Percentiles rank a stretch among this genome's conserved stretches.
phyloP scores from a whole-genome alignment of 2,113 vertebrate genomes.

The Scolopax mira region DNA sequence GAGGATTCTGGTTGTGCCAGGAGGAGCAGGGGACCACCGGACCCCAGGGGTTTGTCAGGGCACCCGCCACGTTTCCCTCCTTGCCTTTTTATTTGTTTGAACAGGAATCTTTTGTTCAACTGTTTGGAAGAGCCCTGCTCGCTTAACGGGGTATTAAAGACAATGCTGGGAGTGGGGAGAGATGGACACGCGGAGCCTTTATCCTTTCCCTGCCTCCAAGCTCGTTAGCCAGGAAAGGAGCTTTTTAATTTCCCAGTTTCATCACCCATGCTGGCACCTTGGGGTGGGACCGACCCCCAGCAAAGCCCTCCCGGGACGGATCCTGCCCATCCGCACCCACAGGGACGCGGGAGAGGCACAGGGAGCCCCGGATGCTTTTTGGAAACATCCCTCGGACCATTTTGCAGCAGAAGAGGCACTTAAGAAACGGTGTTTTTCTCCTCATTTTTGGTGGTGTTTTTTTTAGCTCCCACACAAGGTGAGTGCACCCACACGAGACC shows the following conservation, averaged over 20 bases:
- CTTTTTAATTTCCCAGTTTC: accelerated
- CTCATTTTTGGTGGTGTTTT: background rate
- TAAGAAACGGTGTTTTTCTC: background rate
- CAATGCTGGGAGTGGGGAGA: background rate
- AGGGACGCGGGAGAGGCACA: accelerated
- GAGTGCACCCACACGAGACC: background rate
- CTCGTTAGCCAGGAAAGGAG: background rate
- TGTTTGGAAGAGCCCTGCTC: background rate
- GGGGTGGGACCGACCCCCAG: accelerated
- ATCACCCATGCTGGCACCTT: accelerated
- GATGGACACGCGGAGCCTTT: accelerated
- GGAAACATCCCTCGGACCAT: accelerated
- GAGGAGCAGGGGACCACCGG: accelerated
- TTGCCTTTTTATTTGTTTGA: background rate
- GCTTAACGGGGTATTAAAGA: accelerated
- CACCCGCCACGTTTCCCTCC: background rate
- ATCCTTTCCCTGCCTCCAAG: background rate
- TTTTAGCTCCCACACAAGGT: background rate
- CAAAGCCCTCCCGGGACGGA: accelerated
- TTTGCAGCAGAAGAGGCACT: background rate
- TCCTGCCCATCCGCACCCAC: background rate
- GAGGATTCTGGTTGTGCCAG: background rate
- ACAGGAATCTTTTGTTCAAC: accelerated
- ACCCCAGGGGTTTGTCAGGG: background rate
- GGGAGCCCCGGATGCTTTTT: background rate